Base-by-base conservation (phyloP, 2,888 invertebrate species). In the Drosophila testacea region DNA sequence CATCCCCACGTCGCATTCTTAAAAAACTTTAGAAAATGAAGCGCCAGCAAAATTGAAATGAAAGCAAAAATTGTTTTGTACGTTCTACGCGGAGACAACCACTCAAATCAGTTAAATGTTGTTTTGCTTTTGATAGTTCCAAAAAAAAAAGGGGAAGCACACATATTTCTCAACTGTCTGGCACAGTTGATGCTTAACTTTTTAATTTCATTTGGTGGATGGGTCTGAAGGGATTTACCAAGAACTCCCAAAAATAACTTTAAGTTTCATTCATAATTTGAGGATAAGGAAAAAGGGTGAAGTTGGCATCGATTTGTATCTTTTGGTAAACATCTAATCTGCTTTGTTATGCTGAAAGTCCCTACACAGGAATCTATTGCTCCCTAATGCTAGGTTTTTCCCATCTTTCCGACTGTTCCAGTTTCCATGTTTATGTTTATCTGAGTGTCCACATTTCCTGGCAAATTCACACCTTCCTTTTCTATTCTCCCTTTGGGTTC, bases 351-450 rank as follows among this genome's bases (percentile, higher is more conserved):
- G 56, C 70, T 16, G 13, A 32, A 38, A 51, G 52, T 44, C 44
- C 44, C 75, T 56, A 59, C 55, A 69, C 61, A 62, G 72, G 63
- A 75, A 72, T 74, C 73, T 44, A 79, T 73, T 55, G 70, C 64
- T 42, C 51, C 46, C 56, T 51, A 51, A 47, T 55, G 55, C 42
- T 36, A 38, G 52, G 47, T 46, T 46, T 48, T 55, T 48, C 55
- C 55, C 42, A 42, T 16, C 38, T 42, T 36, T 42, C 30, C 34
- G 50, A 46, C 48, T 64, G 65, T 54, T 61, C 74, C 41, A 77
- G 63, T 74, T 77, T 66, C 22, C 65, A 50, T 81, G 81, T 73
- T 81, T 83, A 73, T 83, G 76, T 85, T 85, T 85, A 73, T 83
- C 77, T 73, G 57, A 46, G 55, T 60, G 32, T 38, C 7, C 13